A percentile compares a stretch with the other conserved stretches of the same genome.
phyloP scores from a whole-genome alignment of 2,113 vertebrate genomes.

The Aphyosemion australe region DNA sequence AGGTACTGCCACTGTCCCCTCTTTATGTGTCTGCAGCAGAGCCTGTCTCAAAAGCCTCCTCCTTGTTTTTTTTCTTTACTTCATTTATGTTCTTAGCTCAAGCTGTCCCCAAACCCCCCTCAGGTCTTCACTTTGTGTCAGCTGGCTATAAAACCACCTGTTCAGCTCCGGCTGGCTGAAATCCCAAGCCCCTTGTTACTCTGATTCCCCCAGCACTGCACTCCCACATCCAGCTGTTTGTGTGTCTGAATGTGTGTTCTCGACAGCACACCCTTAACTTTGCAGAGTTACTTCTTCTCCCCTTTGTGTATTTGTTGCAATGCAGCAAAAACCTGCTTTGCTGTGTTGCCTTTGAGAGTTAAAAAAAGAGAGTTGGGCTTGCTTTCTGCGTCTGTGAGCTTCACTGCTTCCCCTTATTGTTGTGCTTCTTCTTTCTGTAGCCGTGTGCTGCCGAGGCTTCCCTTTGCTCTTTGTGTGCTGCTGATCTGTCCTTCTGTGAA shows the following conservation, averaged over 20 bases:
- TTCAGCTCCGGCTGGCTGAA: conserved; percentile 49
- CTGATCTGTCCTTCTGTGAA: conserved; percentile 36
- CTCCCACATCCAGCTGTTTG: conserved; percentile 39
- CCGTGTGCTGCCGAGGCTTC: conserved; percentile 55
- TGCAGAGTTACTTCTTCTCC: conserved; percentile 40
- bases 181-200: conserved; percentile 38
- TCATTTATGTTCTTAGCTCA: conserved; percentile 52
- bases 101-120: conserved; percentile 39
- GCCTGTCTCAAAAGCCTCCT: conserved; percentile 40
- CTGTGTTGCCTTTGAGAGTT: conserved; percentile 47
- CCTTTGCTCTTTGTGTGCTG: conserved; percentile 49
- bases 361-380: conserved; percentile 32
- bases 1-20: conserved; percentile 71
- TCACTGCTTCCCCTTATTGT: conserved; percentile 51
- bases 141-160: conserved; percentile 43
- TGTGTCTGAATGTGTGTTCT: conserved; percentile 30
- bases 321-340: conserved; percentile 66
- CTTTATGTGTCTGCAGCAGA: conserved; percentile 52
- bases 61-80: conserved; percentile 21
- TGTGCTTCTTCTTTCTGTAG: conserved; percentile 52
- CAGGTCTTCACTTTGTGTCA: conserved; percentile 42
- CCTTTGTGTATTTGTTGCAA: conserved; percentile 61
- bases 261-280: conserved; percentile 29
- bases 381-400: conserved; percentile 47
- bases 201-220: conserved; percentile 31